Evolutionary conservation across 2,888 invertebrate genomes (phyloP).

Genomic region (Ichneumoninae sp.): DNA sequence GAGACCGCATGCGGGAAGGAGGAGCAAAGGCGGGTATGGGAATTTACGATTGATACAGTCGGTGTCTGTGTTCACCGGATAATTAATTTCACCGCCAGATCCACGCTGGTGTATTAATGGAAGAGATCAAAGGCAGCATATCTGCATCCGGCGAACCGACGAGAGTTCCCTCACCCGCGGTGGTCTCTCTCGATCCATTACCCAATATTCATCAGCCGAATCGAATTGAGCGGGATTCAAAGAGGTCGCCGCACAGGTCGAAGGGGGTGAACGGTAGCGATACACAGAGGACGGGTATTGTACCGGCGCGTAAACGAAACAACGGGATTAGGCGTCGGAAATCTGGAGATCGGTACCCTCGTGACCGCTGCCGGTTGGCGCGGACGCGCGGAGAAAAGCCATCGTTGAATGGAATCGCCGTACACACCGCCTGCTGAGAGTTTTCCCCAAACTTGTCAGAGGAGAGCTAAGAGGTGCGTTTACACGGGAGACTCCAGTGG

Average conservation of each 20-base stretch:
- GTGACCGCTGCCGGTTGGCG: conserved; percentile 12
- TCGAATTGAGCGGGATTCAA: neutral
- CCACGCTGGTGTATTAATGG: conserved; percentile 34
- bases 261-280: neutral
- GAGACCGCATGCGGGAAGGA: conserved; percentile 35
- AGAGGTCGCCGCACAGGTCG: conserved; percentile 12
- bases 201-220: neutral
- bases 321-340: conserved; percentile 74
- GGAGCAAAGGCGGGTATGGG: conserved; percentile 28
- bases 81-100: conserved; percentile 52
- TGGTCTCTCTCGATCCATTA: conserved; percentile 6
- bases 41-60: conserved; percentile 45
- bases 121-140: conserved; percentile 39
- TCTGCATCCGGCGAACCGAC: conserved; percentile 25
- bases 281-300: conserved; percentile 35
- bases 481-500: conserved; percentile 44
- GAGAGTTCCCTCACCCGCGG: conserved; percentile 8
- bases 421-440: conserved; percentile 78
- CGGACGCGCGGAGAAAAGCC: neutral
- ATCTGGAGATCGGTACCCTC: conserved; percentile 70
- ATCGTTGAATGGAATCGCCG: neutral
- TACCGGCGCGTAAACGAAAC: conserved; percentile 67
- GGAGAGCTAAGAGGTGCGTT: conserved; percentile 25
- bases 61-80: conserved; percentile 40
- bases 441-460: conserved; percentile 80